Percentiles rank a stretch among this genome's conserved stretches.
These are phyloP conservation scores for Cheilosia urbana DNA, from an alignment of 2,888 invertebrate species.

Conservation along the genomic window DNA sequence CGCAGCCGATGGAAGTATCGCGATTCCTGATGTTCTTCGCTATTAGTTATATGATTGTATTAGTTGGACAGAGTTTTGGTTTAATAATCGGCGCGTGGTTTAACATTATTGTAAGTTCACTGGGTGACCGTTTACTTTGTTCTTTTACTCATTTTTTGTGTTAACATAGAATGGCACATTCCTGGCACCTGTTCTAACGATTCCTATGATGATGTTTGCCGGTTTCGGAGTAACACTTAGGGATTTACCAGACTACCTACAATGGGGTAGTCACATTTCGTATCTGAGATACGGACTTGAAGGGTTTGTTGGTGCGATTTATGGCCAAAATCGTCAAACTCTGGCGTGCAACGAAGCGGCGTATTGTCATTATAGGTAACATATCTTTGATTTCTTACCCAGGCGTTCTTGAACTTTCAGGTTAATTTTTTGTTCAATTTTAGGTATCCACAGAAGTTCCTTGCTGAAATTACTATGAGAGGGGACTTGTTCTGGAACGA, in stretches of 20 bases:
- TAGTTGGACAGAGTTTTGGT: conserved; percentile 96
- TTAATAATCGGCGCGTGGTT: conserved; percentile 96
- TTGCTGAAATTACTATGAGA: conserved; percentile 91
- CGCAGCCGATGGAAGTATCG: conserved; percentile 91
- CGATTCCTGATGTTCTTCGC: conserved; percentile 94
- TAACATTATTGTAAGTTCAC: conserved; percentile 89
- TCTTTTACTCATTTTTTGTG: neutral
- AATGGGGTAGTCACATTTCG: conserved; percentile 96
- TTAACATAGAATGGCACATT: conserved; percentile 94
- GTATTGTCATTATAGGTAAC: conserved; percentile 92
- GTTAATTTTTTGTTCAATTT: conserved; percentile 52
- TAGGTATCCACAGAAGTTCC: conserved; percentile 91
- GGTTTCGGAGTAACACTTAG: conserved; percentile 96
- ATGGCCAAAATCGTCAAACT: conserved; percentile 90
- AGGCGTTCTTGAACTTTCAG: neutral
- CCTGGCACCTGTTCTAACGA: conserved; percentile 94
- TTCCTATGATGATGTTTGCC: conserved; percentile 98
- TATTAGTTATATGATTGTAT: conserved; percentile 91
- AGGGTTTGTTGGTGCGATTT: conserved; percentile 92
- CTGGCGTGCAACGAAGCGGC: conserved; percentile 90
- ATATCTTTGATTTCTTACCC: neutral
- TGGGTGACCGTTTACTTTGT: neutral
- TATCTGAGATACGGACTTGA: conserved; percentile 96
- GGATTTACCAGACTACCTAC: conserved; percentile 93
- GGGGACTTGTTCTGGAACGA: conserved; percentile 94